Evolutionary conservation across 2,888 invertebrate genomes (phyloP).

Genomic region (Caenorhabditis sp.): DNA sequence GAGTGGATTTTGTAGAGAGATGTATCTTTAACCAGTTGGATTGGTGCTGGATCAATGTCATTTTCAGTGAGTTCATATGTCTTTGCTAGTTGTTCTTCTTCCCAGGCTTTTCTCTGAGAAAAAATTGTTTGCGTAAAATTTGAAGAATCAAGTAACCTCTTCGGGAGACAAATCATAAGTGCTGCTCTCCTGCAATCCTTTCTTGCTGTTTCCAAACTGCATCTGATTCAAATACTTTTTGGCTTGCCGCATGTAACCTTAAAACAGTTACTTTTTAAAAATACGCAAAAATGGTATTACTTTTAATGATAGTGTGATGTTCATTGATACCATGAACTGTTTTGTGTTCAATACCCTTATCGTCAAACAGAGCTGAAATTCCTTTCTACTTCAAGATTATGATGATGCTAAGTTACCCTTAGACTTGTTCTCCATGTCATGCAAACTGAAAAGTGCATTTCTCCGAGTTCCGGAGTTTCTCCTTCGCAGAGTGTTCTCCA

Average conservation of each 20-base stretch:
- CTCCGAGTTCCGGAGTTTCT: conserved; percentile 51
- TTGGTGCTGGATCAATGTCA: conserved; percentile 80
- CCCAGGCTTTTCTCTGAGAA: conserved; percentile 77
- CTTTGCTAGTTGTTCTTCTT: conserved; percentile 70
- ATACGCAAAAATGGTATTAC: conserved; percentile 12
- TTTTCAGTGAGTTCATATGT: conserved; percentile 74
- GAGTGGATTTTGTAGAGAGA: conserved; percentile 81
- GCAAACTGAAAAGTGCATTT: conserved; percentile 70
- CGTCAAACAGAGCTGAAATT: conserved; percentile 44
- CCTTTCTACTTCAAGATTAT: no score
- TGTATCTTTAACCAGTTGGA: conserved; percentile 80
- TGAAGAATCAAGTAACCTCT: conserved; percentile 50
- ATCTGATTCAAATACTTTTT: conserved; percentile 74
- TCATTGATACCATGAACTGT: conserved; percentile 59
- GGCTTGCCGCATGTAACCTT: conserved; percentile 77
- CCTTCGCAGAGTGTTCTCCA: conserved; percentile 47
- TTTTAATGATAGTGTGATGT: conserved; percentile 64
- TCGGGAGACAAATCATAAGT: conserved; percentile 74
- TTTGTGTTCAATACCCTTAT: conserved; percentile 53
- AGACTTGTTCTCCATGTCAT: conserved; percentile 51
- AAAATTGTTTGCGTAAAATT: background rate
- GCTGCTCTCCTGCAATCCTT: conserved; percentile 66
- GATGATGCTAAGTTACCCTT: conserved; percentile 11
- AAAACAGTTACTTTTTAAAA: background rate
- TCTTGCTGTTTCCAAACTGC: conserved; percentile 68